phyloP scores from a whole-genome alignment of 1,140 invertebrate species.

The Papilio polytes region DNA sequence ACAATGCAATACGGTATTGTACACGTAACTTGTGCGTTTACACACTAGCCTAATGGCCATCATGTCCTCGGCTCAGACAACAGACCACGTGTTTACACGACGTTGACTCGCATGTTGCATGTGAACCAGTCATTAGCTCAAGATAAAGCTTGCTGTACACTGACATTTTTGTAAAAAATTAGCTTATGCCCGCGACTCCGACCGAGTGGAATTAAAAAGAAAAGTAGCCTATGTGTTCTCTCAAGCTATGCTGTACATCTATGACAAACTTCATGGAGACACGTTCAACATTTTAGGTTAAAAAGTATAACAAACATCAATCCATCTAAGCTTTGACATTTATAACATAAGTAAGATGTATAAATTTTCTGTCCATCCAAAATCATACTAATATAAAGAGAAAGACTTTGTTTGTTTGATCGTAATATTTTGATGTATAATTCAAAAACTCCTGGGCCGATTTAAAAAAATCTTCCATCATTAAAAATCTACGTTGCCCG shows the following conservation, averaged over 20 bases:
- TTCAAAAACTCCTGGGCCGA: too few relatives aligned
- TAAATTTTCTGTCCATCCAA: too few relatives aligned
- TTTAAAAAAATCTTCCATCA: too few relatives aligned
- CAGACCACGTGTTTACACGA: slow-evolving; percentile 22
- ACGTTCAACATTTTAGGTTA: too few relatives aligned
- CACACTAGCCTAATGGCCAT: background rate
- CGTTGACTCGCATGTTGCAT: background rate
- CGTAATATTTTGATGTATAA: too few relatives aligned
- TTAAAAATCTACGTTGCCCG: too few relatives aligned
- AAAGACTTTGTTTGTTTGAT: too few relatives aligned
- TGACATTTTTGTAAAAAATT: background rate
- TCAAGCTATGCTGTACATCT: too few relatives aligned
- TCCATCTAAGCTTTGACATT: background rate
- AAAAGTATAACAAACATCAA: too few relatives aligned
- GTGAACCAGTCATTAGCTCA: slow-evolving; percentile 1
- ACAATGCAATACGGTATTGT: background rate
- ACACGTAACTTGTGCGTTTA: background rate
- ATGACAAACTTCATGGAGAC: too few relatives aligned
- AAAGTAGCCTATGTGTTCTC: too few relatives aligned
- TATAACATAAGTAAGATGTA: background rate
- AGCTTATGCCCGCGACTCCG: background rate
- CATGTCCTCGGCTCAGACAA: background rate
- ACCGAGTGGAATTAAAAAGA: background rate
- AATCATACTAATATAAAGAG: too few relatives aligned
- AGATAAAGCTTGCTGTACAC: background rate